Base-by-base conservation (phyloP, 2,888 invertebrate genomes). In the Synanthedon andrenaeformis region DNA sequence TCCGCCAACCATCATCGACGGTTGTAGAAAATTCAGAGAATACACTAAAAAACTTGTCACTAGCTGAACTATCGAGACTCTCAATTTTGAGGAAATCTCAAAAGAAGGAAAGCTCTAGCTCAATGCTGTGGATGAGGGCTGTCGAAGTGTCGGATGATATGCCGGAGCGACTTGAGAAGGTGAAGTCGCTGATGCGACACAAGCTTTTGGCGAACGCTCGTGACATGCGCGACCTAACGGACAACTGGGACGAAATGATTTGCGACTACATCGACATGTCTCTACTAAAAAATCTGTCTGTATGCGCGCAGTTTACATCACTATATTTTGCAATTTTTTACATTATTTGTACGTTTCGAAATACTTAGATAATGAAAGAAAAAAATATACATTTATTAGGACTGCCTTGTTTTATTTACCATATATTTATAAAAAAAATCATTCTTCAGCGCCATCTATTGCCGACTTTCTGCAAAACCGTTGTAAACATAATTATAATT, bases 251-350 rank as follows among this genome's bases (percentile, higher is more conserved):
- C 52, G 77, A 80, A 1, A 57, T 77, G 59, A 65, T 86, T 4
- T 86, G 86, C 58, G 86, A 86, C 57, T 84, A 85, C 57, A 67
- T 86, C 13, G 85, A 86, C 54, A 62, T 74, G 45, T 60, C 74
- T 0, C n/a, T 51, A 13, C 35, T 28, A 17, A 19, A 50, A 19
- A 50, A 35, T 35, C n/a, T n/a, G 14, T 45, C 14, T 6, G 48
- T 45, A 3, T 45, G n/a, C 35, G 35, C 5, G 35, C 35, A 35
- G 35, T 35, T 35, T 35, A 10, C 35, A 35, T 35, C 3, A 35
- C 8, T 8, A 35, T 35, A 35, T 1, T 35, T 35, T 35, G 10
- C 10, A 35, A 5, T 35, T 10, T 35, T 35, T 35, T 35, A 35
- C 35, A 35, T 35, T 35, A 6, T 35, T 35, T 10, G 3, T 35